Base-by-base conservation (phyloP, 2,113 vertebrate genomes). In the Dolichotis patagonum region DNA sequence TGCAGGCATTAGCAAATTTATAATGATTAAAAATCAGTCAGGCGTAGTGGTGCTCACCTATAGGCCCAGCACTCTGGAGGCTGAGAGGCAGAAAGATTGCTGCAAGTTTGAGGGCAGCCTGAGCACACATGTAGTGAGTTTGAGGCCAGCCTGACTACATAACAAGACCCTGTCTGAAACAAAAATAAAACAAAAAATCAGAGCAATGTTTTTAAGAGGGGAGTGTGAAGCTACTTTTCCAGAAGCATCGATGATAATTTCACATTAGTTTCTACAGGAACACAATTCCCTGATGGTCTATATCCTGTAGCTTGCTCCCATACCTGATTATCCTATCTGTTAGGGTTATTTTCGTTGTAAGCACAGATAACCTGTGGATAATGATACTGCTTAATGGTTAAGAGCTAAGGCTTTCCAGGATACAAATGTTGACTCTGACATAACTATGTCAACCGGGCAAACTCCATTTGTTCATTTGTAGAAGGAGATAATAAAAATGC, bases 401-500 rank as follows among this genome's bases (percentile, higher is more conserved):
- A 75, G 88, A 49, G 43, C 2, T 52, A 52, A 56, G 20, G 43
- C 49, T 81, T 85, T 89, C 20, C 46, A 58, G 46, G 46, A 32
- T 41, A 88, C 54, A 80, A 65, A 83, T 77, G 83, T 67, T 95
- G 82, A 88, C 56, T 95, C 41, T 95, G 60, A 58, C 19, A 46
- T 88, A 77, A 87, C 90, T 95, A 41, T 95, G 54, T 90, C 82
- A 63, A 3, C 10, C 43, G 65, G 10, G 6, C 65, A 46, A 71
- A 71, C 43, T 69, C n/a, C 41, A 62, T 62, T 87, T 97, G 32
- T 38, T 69, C 75, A 46, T 94, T 14, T 83, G 30, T 73, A 62
- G 81, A 77, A 93, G 22, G n/a, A 35, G 67, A 85, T 87, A 67
- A 86, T 90, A 77, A 86, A 67, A 97, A 58, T 52, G 60, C 17